Percentiles rank a stretch among this genome's conserved stretches.
Conservation (phyloP, 2,888 invertebrate genomes). For the Cosmorhoe ocellata region DNA sequence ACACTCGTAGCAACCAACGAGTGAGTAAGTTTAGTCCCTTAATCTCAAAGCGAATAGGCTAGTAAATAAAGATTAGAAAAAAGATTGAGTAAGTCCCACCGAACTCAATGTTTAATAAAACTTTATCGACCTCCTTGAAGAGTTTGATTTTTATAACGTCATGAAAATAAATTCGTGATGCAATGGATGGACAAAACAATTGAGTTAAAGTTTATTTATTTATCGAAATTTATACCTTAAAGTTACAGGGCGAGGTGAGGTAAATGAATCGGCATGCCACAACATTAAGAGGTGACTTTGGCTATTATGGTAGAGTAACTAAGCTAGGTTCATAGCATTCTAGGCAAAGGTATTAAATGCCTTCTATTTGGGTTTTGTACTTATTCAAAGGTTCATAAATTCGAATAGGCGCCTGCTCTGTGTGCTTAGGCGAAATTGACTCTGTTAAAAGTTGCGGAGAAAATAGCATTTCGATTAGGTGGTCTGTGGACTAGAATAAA, state of each 20-base stretch:
- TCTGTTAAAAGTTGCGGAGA: conserved; percentile 14
- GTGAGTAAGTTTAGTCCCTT: too few species aligned
- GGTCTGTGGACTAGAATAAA: conserved; percentile 1
- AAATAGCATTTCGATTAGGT: conserved; percentile 12
- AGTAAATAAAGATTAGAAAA: too few species aligned
- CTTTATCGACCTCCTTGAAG: conserved; percentile 37
- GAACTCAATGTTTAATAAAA: conserved; percentile 46
- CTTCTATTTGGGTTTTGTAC: conserved; percentile 3
- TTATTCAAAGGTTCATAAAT: conserved; percentile 5
- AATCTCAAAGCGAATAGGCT: too few species aligned
- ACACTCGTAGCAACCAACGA: conserved; percentile 23
- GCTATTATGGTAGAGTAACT: neutral
- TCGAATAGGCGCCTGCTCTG: conserved; percentile 3
- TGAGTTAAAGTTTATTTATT: conserved; percentile 7
- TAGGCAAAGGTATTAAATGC: too few species aligned
- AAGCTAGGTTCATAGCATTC: too few species aligned
- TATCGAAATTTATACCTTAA: too few species aligned
- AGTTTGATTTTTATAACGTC: conserved; percentile 42
- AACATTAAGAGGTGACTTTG: neutral
- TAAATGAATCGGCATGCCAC: too few species aligned
- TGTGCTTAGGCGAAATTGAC: conserved; percentile 8
- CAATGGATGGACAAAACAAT: conserved; percentile 13
- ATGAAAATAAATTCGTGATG: conserved; percentile 30
- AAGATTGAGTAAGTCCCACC: too few species aligned
- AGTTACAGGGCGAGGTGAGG: neutral